A percentile compares a stretch with the other conserved stretches of the same genome.
Evolutionary conservation across 1,140 invertebrate species (phyloP).

Genomic region (Chironomus tepperi): DNA sequence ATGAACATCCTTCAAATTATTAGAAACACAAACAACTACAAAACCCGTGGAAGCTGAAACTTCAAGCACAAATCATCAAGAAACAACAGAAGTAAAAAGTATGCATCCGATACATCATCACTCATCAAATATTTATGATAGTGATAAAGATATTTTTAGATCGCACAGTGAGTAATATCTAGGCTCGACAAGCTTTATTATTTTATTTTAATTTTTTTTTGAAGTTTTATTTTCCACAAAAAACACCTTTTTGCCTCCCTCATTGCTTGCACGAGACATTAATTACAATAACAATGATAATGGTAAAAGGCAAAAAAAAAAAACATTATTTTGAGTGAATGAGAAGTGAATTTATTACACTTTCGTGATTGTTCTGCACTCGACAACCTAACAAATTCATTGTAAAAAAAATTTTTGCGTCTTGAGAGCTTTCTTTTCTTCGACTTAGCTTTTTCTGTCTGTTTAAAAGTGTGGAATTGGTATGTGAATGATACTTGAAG

Average conservation of each 20-base stretch:
- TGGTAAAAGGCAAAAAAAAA: neutral
- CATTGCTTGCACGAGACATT: too few species aligned
- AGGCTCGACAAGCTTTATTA: neutral
- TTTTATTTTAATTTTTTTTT: neutral
- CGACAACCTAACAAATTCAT: too few species aligned
- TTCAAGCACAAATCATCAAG: neutral
- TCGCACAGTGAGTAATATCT: neutral
- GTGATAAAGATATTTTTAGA: constrained; percentile 13
- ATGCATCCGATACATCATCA: neutral
- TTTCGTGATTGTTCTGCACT: too few species aligned
- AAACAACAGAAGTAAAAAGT: neutral
- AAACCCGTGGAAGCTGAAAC: neutral
- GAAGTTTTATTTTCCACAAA: neutral
- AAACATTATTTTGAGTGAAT: too few species aligned
- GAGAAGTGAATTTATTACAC: too few species aligned
- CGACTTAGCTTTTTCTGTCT: too few species aligned
- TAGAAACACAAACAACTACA: neutral
- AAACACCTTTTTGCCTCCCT: neutral
- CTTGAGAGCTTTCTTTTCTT: too few species aligned
- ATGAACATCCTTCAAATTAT: neutral
- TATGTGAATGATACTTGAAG: too few species aligned
- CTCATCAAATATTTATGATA: constrained; percentile 20
- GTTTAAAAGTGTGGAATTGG: too few species aligned
- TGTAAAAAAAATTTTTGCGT: too few species aligned
- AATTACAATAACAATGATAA: neutral